These are phyloP conservation scores for Lordiphosa mommai DNA, from an alignment of 1,140 invertebrate genomes.

Conservation along the genomic window DNA sequence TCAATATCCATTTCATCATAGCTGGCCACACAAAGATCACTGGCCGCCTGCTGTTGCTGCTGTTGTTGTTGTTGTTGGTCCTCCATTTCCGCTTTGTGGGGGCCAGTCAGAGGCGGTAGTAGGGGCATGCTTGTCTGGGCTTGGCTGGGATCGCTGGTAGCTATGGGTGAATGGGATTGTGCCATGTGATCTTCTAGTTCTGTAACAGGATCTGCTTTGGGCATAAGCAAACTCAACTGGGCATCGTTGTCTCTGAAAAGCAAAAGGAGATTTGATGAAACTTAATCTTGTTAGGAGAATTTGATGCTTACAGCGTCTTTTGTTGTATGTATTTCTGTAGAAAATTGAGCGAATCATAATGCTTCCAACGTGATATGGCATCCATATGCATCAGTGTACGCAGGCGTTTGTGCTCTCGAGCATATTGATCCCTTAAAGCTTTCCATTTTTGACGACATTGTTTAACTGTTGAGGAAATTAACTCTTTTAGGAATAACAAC, in stretches of 20 bases:
- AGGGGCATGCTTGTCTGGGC: constrained; percentile 36
- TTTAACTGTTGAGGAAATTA: constrained; percentile 36
- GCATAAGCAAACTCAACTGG: constrained; percentile 47
- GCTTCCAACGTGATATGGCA: constrained; percentile 69
- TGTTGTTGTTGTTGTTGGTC: constrained; percentile 37
- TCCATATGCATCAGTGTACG: constrained; percentile 53
- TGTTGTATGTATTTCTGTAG: constrained; percentile 72
- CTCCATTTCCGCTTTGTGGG: constrained; percentile 46
- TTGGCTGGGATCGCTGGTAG: constrained; percentile 16
- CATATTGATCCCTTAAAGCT: constrained; percentile 74
- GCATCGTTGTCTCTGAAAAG: constrained; percentile 47
- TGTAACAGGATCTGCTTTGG: constrained; percentile 43
- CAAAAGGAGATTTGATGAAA: not conserved
- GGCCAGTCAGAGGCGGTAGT: constrained; percentile 51
- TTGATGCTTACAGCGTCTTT: constrained; percentile 51
- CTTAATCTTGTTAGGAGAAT: not conserved
- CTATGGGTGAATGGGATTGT: constrained; percentile 23
- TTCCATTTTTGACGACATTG: constrained; percentile 77
- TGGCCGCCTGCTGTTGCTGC: constrained; percentile 42
- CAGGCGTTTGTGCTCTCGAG: constrained; percentile 72
- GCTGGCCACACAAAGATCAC: constrained; percentile 49
- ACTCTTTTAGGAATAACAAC: not conserved
- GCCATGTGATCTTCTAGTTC: constrained; percentile 62
- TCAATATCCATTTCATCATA: constrained; percentile 78
- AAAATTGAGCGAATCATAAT: constrained; percentile 71